phyloP scores from a whole-genome alignment of 2,888 invertebrate species.

The Tenthredo scrophulariae region DNA sequence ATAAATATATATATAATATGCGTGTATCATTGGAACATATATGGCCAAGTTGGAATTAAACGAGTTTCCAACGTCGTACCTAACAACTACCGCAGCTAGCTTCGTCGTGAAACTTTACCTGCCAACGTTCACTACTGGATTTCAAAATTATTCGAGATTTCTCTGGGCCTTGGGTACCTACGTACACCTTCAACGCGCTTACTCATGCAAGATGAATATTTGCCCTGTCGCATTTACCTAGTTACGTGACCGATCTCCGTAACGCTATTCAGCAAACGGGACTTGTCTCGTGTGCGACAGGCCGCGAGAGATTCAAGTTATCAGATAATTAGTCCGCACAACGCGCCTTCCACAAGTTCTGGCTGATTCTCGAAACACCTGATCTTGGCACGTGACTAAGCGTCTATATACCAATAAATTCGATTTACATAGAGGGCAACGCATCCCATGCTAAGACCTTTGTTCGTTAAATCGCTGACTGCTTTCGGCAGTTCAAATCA shows the following conservation, averaged over 20 bases:
- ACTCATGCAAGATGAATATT: conserved; percentile 40
- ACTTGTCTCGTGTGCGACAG: conserved; percentile 33
- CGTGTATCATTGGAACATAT: conserved; percentile 25
- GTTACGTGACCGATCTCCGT: conserved; percentile 42
- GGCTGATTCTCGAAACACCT: conserved; percentile 28
- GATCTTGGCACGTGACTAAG: conserved; percentile 46
- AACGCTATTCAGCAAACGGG: conserved; percentile 32
- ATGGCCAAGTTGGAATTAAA: conserved; percentile 45
- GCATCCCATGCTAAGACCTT: neutral
- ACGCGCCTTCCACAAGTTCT: conserved; percentile 18
- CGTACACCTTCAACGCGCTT: neutral
- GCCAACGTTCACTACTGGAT: conserved; percentile 36
- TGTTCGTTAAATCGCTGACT: neutral
- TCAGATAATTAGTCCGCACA: conserved; percentile 40
- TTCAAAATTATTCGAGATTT: conserved; percentile 44
- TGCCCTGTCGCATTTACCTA: conserved; percentile 30
- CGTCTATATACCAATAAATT: conserved; percentile 4
- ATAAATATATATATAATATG: neutral
- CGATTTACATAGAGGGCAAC: neutral
- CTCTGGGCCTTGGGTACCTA: neutral
- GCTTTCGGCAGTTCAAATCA: conserved; percentile 11
- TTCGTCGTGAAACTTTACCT: conserved; percentile 24
- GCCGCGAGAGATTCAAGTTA: conserved; percentile 41
- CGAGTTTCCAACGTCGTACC: conserved; percentile 39
- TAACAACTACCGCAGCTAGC: neutral